Percentiles rank a stretch among this genome's conserved stretches.
Evolutionary conservation across 2,113 vertebrate genomes (phyloP).

Genomic region (Toxotes jaculatrix): DNA sequence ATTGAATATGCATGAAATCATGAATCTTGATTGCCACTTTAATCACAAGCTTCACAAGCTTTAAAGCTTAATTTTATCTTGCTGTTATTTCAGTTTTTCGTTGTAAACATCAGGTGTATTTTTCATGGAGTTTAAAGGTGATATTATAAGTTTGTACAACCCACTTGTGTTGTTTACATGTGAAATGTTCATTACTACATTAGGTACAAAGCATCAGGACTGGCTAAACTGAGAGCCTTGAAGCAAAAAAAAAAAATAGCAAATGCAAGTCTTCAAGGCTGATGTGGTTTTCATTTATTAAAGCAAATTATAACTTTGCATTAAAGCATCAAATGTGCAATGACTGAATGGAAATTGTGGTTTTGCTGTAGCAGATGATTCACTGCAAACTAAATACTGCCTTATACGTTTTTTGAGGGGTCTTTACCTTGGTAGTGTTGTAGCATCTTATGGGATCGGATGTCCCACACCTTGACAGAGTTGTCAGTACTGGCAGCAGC

Average conservation of each 20-base stretch:
- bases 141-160: background rate
- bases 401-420: background rate
- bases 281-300: background rate
- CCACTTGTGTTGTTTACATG: too few relatives aligned
- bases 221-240: background rate
- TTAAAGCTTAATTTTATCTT: conserved; percentile 15
- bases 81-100: conserved; percentile 12
- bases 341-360: background rate
- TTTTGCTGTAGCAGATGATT: background rate
- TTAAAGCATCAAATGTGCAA: background rate
- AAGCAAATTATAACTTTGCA: background rate
- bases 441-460: conserved; percentile 92
- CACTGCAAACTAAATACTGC: background rate
- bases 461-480: conserved; percentile 96
- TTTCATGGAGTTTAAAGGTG: conserved; percentile 18
- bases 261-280: background rate
- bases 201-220: background rate
- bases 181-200: background rate
- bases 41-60: background rate
- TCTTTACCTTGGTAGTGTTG: conserved; percentile 94
- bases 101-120: background rate
- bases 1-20: conserved; percentile 40
- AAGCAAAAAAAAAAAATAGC: background rate
- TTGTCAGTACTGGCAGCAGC: conserved; percentile 91
- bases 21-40: conserved; percentile 32